Conservation (phyloP, 2,888 invertebrate genomes). For the Drosophila macrospina region DNA sequence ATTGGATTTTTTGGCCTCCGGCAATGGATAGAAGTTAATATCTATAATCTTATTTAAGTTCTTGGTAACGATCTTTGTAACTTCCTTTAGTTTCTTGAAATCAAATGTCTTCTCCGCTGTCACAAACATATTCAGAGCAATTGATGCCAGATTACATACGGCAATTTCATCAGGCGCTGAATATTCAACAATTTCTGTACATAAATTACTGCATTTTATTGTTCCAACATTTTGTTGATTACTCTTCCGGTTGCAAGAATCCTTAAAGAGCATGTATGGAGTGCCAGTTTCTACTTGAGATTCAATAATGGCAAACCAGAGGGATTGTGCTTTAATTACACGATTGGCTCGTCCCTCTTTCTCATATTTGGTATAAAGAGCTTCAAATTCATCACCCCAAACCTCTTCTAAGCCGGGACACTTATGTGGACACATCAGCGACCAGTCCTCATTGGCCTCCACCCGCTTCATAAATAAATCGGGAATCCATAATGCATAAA, state of each 20-base stretch:
- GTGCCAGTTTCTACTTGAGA: constrained; percentile 99
- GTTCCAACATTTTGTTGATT: constrained; percentile 99
- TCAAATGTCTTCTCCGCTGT: constrained; percentile 91
- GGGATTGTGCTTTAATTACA: constrained; percentile 91
- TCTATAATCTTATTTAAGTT: constrained; percentile 99
- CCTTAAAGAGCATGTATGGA: constrained; percentile 98
- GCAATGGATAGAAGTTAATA: constrained; percentile 97
- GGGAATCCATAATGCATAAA: constrained; percentile 99
- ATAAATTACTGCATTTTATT: constrained; percentile 98
- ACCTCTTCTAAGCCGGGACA: constrained; percentile 95
- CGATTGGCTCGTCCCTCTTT: constrained; percentile 89
- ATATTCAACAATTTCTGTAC: constrained; percentile 99
- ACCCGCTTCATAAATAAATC: constrained; percentile 99
- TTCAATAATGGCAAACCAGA: constrained; percentile 98
- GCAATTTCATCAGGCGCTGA: constrained; percentile 96
- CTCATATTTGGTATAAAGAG: constrained; percentile 94
- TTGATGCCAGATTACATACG: constrained; percentile 98
- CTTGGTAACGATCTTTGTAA: constrained; percentile 94
- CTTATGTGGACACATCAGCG: constrained; percentile 98
- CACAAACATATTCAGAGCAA: constrained; percentile 98
- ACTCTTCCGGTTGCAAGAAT: constrained; percentile 97
- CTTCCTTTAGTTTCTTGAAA: constrained; percentile 93
- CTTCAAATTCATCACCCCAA: constrained; percentile 98
- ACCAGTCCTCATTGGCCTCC: constrained; percentile 94
- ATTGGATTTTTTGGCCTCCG: constrained; percentile 95